These are phyloP conservation scores for Agriopis leucophaearia DNA, from an alignment of 2,888 invertebrate species.

Conservation along the genomic window DNA sequence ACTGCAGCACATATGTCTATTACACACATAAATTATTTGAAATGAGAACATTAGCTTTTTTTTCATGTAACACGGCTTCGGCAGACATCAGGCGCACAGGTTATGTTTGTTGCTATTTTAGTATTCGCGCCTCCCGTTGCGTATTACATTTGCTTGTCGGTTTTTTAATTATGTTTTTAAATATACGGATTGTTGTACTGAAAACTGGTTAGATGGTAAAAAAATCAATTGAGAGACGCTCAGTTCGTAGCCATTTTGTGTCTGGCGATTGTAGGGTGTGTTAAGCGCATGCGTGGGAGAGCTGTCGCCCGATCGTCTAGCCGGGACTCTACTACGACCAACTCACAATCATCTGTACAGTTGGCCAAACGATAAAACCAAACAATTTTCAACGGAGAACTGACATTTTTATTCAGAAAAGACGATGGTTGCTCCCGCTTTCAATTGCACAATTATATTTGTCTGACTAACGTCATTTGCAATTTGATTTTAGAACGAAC, in stretches of 20 bases:
- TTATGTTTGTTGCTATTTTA: slow-evolving; percentile 42
- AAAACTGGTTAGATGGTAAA: slow-evolving; percentile 65
- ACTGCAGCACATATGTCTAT: slow-evolving; percentile 52
- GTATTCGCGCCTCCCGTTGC: slow-evolving; percentile 28
- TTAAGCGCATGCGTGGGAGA: slow-evolving; percentile 68
- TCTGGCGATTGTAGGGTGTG: slow-evolving; percentile 63
- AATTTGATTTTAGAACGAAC: slow-evolving; percentile 30
- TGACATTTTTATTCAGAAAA: neutral
- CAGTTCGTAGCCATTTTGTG: slow-evolving; percentile 76
- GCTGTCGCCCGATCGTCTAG: slow-evolving; percentile 62
- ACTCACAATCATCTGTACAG: neutral
- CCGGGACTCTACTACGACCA: slow-evolving; percentile 18
- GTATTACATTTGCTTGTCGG: slow-evolving; percentile 31
- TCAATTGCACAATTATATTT: neutral
- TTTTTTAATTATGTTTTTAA: slow-evolving; percentile 44
- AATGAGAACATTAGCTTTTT: slow-evolving; percentile 43
- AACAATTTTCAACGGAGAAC: neutral
- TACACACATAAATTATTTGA: slow-evolving; percentile 53
- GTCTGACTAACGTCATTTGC: slow-evolving; percentile 6
- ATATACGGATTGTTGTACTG: slow-evolving; percentile 50
- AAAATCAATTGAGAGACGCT: slow-evolving; percentile 77
- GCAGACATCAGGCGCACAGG: slow-evolving; percentile 37
- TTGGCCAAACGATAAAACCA: neutral
- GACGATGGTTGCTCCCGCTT: neutral
- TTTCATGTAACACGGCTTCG: slow-evolving; percentile 47